Evolutionary conservation across 2,113 vertebrate genomes (phyloP), one percentile per base, ranked within the genome.

Genomic region (Pontoporia blainvillei): DNA sequence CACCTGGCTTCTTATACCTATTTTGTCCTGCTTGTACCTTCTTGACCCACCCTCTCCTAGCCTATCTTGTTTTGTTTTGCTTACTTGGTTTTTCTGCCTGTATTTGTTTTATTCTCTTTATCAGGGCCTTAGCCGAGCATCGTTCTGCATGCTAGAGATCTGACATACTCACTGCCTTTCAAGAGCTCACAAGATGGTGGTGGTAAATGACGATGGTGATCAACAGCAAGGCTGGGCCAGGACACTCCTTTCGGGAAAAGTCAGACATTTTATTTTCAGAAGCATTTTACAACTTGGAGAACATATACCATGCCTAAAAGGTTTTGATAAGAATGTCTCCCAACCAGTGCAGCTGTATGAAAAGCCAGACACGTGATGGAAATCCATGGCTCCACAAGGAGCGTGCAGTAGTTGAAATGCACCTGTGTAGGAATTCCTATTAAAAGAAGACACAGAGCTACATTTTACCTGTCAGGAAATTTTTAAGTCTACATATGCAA

Each of bases 401-500:
- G 5, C 27, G 14, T 54, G 44, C 12, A 9, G 54, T 62, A 6
- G 2, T 27, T 8, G 34, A 89, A 93, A 91, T 15, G 18, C 5
- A 25, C 66, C 62, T 92, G 54, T 76, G 6, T 54, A 94, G 62
- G 59, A 49, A 66, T 57, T 93, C 64, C 54, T 41, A 90, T 73
- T 73, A 86, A 88, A 86, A 25, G 46, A 90, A 95, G 72, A 83
- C 17, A 21, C 57, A 69, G 36, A 31, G 41, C 71, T 86, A 82
- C 27, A 82, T 52, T 96, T 85, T 82, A 86, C 92, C 76, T 78
- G 29, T 91, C 66, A 91, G 67, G 62, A 39, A 91, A 64, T 78
- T 54, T 92, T 83, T 36, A 95, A 92, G 89, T 93, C 83, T 92
- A 76, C 62, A 39, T 93, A 97, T 93, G 91, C 93, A 96, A 89